Base-by-base conservation (phyloP, 2,113 vertebrate species). In the Pelodiscus sinensis region DNA sequence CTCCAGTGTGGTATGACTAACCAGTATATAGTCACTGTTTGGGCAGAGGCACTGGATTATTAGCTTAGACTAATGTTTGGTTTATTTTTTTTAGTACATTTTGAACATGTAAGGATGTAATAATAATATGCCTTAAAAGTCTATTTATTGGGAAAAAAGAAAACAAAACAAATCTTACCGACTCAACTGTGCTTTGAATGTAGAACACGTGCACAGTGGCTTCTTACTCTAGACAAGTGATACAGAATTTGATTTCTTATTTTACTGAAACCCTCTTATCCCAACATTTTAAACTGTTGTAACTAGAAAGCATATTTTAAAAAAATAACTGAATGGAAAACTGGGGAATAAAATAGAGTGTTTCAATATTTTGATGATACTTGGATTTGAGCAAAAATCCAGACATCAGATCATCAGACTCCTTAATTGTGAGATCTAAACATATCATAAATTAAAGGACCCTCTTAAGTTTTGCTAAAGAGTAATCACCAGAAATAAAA, bases 291-390 rank as follows among this genome's bases (percentile, higher is more conserved):
- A 31, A 79, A 35, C 31, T 25, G 52, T 51, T 14, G 50, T 8
- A 8, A 91, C 38, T 31, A 85, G 86, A 51, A 57, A 84, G 58
- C 9, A 86, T 11, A 25, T 21, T 77, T 14, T 62, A 13, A 27
- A 55, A 87, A 55, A 77, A 6, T 8, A 89, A 90, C 92, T 79
- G 29, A 81, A 15, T 52, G 38, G 15, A 27, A 88, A 89, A 58
- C 0, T 0, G 25, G 92, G 68, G 1, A 38, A 24, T 27, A 89
- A 58, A 0, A 1, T 1, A 13, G 9, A 81, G 68, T 1, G n/a
- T 54, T 2, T 75, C 44, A 29, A 4, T 71, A 9, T 27, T 81
- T 87, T 73, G 38, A 87, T 1, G 8, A 4, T 85, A 52, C 3
- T 1, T 79, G 1, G 21, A 2, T 90, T 86, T 44, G 88, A 51